Percentiles rank a stretch among this genome's conserved stretches.
These are phyloP conservation scores for Beroe forskalii DNA, from an alignment of 37 sponge, comb jelly and placozoan genomes.

Conservation along the genomic window DNA sequence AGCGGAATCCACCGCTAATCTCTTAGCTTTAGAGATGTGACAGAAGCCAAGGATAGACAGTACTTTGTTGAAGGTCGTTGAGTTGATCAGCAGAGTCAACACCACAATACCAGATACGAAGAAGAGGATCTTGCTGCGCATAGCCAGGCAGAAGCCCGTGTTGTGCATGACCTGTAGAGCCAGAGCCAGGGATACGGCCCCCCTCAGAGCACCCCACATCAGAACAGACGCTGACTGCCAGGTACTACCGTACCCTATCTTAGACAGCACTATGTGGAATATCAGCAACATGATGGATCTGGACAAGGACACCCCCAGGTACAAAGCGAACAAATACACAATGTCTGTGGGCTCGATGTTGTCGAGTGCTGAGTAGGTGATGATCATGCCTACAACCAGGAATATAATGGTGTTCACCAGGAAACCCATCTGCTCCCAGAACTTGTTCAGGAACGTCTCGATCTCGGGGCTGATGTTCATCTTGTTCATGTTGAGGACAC, in stretches of 20 bases:
- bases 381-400: slow-evolving; percentile 86
- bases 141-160: slow-evolving; percentile 66
- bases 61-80: slow-evolving; percentile 78
- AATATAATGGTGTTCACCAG: slow-evolving; percentile 92
- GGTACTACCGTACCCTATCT: slow-evolving; percentile 76
- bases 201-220: slow-evolving; percentile 89
- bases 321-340: slow-evolving; percentile 77
- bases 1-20: slow-evolving; percentile 75
- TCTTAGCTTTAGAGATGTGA: slow-evolving; percentile 76
- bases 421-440: slow-evolving; percentile 91
- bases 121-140: slow-evolving; percentile 85
- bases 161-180: slow-evolving; percentile 82
- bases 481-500: slow-evolving; percentile 79
- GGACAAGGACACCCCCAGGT: slow-evolving; percentile 70
- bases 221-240: slow-evolving; percentile 76
- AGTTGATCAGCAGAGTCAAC: slow-evolving; percentile 83
- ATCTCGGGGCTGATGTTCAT: slow-evolving; percentile 91
- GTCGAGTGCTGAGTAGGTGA: slow-evolving; percentile 73
- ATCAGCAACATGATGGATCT: slow-evolving; percentile 70
- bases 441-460: slow-evolving; percentile 87
- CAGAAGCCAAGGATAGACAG: slow-evolving; percentile 80
- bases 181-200: slow-evolving; percentile 86
- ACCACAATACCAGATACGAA: slow-evolving; percentile 88
- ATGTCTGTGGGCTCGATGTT: slow-evolving; percentile 74
- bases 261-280: slow-evolving; percentile 72